Evolutionary conservation across 2,113 vertebrate genomes (phyloP), one percentile per base, ranked within the genome.

Genomic region (Solea solea): DNA sequence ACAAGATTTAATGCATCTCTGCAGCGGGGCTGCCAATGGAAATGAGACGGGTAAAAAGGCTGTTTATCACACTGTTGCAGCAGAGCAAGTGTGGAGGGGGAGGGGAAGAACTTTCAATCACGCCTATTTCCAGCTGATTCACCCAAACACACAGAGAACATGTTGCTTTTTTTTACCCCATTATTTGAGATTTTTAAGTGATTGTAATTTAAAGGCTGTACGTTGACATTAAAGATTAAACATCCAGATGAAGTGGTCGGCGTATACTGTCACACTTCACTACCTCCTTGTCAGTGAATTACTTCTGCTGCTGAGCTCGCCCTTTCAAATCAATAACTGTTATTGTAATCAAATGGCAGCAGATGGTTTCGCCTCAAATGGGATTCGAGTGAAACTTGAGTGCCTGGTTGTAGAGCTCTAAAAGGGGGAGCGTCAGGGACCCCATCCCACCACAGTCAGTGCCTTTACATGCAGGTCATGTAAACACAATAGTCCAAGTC

Each of bases 311-410:
- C 73, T 72, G 67, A 66, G 69, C 62, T 45, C 58, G 78, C 69
- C 81, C 49, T 5, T 79, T 83, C 67, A 66, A 84, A 90, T 92
- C 91, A 84, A 88, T 91, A 84, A 60, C 61, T 69, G 69, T 81
- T 86, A 75, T 80, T 79, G 40, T 86, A 84, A 89, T 89, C 88
- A 87, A 89, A 81, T 83, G 76, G 82, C 76, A 85, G 81, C 89
- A 90, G 86, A 90, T 90, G 89, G 61, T 54, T 88, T 83, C 72
- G 12, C 63, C 61, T 71, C 78, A 84, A 82, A 81, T 87, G 82
- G 79, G 50, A 70, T 88, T 72, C 4, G 54, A 62, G 63, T 83
- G 82, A 84, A 91, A 87, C 75, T 7, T 3, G 78, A 89, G 85
- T 58, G 78, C 53, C 28, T 2, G 28, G 69, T 61, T 62, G 49